phyloP scores from a whole-genome alignment of 2,888 invertebrate species.

The Timema podura region DNA sequence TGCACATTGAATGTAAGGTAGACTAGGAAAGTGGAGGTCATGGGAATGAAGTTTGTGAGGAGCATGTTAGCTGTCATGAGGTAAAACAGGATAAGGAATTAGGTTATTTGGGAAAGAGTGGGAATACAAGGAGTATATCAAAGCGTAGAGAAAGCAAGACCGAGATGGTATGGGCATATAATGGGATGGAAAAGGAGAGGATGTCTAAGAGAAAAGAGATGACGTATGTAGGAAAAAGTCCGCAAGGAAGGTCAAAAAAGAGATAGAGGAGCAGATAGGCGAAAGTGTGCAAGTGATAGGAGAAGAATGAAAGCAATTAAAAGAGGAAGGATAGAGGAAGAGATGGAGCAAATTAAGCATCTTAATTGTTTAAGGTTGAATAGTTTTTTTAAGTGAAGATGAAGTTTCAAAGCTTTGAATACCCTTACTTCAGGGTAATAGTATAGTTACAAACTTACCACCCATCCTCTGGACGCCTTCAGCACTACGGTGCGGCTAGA shows the following conservation, averaged over 20 bases:
- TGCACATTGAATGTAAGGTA: too few relatives aligned
- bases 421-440: background rate
- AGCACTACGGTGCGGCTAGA: slow-evolving; percentile 82
- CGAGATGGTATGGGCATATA: background rate
- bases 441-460: slow-evolving; percentile 56
- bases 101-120: background rate
- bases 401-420: too few relatives aligned
- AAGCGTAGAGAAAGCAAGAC: background rate
- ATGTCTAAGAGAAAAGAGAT: background rate
- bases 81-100: background rate
- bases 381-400: too few relatives aligned
- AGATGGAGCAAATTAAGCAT: background rate
- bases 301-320: background rate
- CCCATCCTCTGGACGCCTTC: slow-evolving; percentile 84
- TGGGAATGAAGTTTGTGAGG: too few relatives aligned
- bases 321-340: background rate
- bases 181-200: background rate
- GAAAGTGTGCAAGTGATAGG: background rate
- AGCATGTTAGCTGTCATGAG: background rate
- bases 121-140: background rate
- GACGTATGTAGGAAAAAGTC: background rate
- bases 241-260: background rate
- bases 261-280: background rate
- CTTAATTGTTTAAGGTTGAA: too few relatives aligned
- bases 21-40: too few relatives aligned